These are phyloP conservation scores for Saturnia pavonia DNA, from an alignment of 2,888 invertebrate species.

Conservation along the genomic window DNA sequence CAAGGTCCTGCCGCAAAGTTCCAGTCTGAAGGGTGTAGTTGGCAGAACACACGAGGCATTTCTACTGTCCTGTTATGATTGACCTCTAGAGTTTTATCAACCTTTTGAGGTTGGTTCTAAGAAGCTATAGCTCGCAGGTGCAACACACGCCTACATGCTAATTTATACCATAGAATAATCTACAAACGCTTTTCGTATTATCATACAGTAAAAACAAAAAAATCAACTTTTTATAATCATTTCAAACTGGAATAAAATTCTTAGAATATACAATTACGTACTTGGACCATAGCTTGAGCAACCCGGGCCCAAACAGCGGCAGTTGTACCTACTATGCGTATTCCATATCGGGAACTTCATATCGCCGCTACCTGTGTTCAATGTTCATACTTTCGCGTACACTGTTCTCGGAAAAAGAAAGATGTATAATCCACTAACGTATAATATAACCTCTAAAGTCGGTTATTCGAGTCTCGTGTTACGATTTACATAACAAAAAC, in stretches of 20 bases:
- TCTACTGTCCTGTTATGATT: no score
- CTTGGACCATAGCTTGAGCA: not conserved
- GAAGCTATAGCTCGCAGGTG: no score
- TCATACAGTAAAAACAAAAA: no score
- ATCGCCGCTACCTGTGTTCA: conserved; percentile 15
- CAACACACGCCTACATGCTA: no score
- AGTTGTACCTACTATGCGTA: conserved; percentile 15
- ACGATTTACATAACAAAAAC: not conserved
- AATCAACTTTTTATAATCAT: no score
- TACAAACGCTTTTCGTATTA: no score
- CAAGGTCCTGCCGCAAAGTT: no score
- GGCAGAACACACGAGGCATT: no score
- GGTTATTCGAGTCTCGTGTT: conserved; percentile 14
- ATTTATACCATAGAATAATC: no score
- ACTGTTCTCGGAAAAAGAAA: conserved; percentile 4
- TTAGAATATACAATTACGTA: not conserved
- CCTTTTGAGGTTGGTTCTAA: no score
- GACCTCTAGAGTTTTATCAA: no score
- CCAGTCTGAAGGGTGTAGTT: no score
- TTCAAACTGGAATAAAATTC: not conserved
- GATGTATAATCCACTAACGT: not conserved
- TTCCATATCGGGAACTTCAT: conserved; percentile 13
- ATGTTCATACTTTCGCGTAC: conserved; percentile 15
- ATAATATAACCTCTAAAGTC: not conserved
- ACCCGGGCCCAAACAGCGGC: not conserved